Percentiles rank a stretch among this genome's conserved stretches.
These are phyloP conservation scores for Leucopsar rothschildi DNA, from an alignment of 2,113 vertebrate species.

Conservation along the genomic window DNA sequence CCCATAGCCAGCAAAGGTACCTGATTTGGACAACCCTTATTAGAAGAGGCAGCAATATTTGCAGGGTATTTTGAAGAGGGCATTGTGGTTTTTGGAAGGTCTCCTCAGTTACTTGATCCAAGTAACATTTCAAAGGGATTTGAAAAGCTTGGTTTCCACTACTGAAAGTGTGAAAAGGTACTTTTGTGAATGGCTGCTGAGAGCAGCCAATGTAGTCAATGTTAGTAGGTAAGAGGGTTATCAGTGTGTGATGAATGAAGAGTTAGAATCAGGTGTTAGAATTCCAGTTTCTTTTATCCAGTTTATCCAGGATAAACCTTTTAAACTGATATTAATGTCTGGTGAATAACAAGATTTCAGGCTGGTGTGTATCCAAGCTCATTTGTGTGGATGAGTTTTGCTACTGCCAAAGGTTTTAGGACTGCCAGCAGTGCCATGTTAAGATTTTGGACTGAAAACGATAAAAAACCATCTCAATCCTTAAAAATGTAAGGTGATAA, in stretches of 20 bases:
- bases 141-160: neutral
- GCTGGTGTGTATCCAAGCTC: accelerated
- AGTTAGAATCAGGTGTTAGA: neutral
- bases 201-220: neutral
- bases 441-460: neutral
- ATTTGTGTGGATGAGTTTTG: neutral
- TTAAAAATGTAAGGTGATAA: neutral
- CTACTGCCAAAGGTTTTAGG: neutral
- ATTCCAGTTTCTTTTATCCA: neutral
- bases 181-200: neutral
- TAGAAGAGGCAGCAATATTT: neutral
- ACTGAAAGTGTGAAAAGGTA: neutral
- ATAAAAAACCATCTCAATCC: neutral
- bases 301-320: neutral
- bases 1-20: neutral
- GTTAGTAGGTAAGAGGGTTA: neutral
- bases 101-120: neutral
- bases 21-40: neutral
- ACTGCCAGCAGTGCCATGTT: neutral
- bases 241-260: neutral
- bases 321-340: neutral
- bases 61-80: neutral
- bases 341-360: neutral
- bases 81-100: neutral
- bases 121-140: neutral